phyloP scores from a whole-genome alignment of 2,113 vertebrate species.

The Lamprologus callipterus region DNA sequence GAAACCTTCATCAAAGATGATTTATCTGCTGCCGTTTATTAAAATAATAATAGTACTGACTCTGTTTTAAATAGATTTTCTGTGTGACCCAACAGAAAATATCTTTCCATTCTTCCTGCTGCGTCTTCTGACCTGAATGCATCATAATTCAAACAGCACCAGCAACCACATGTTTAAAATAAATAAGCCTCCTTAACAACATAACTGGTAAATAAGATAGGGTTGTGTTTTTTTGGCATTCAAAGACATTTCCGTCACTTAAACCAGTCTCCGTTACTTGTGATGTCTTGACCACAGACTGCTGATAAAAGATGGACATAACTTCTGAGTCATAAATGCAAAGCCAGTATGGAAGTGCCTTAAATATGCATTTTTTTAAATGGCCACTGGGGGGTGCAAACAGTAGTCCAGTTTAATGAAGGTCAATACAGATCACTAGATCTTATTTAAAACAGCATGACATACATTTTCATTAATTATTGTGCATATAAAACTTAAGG shows the following conservation, averaged over 20 bases:
- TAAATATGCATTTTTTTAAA: not conserved
- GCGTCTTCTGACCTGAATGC: not conserved
- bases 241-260: not conserved
- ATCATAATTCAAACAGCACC: constrained; percentile 7
- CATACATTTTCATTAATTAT: not conserved
- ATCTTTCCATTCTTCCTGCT: not conserved
- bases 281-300: not conserved
- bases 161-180: not conserved
- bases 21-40: not conserved
- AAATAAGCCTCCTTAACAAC: not conserved
- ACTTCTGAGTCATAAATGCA: rapidly evolving
- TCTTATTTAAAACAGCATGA: not conserved
- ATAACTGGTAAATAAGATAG: not conserved
- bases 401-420: not conserved
- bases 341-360: not conserved
- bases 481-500: not conserved
- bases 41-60: not conserved
- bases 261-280: not conserved
- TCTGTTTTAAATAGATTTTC: not conserved
- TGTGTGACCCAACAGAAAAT: not conserved
- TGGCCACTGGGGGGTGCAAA: not conserved
- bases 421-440: not conserved
- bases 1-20: not conserved
- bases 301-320: not conserved
- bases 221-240: not conserved